phyloP scores from a whole-genome alignment of 1,140 invertebrate genomes.

The Spodoptera litura region DNA sequence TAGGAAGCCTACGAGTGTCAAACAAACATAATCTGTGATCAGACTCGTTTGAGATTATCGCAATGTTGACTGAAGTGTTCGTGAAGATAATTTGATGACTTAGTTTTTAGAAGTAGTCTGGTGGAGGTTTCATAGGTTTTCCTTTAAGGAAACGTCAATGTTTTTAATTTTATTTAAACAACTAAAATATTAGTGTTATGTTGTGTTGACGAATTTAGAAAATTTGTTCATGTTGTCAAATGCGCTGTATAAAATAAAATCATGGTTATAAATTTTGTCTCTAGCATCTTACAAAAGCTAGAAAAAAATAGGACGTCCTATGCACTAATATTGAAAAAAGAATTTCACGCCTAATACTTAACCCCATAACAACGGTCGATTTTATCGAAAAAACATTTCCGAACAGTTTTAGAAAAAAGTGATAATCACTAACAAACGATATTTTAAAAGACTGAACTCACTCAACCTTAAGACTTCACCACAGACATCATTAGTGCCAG shows the following conservation, averaged over 20 bases:
- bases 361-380: background rate
- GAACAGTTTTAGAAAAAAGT: slow-evolving; percentile 4
- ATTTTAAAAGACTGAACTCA: background rate
- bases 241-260: no score
- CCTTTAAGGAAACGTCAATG: no score
- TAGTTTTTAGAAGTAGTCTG: background rate
- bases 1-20: slow-evolving; percentile 59
- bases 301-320: no score
- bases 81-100: slow-evolving; percentile 1
- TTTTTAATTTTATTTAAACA: no score
- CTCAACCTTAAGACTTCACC: slow-evolving; percentile 40
- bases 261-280: no score
- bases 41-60: slow-evolving; percentile 27
- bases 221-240: no score
- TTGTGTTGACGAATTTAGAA: no score
- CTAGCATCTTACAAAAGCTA: no score
- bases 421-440: background rate
- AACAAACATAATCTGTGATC: slow-evolving; percentile 57
- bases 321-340: no score
- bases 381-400: background rate
- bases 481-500: slow-evolving; percentile 62
- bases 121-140: background rate
- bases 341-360: no score
- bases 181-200: no score
- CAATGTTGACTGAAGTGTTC: slow-evolving; percentile 16